phyloP scores from a whole-genome alignment of 64 coral and sea anemone species.

The Cladopsammia gracilis region DNA sequence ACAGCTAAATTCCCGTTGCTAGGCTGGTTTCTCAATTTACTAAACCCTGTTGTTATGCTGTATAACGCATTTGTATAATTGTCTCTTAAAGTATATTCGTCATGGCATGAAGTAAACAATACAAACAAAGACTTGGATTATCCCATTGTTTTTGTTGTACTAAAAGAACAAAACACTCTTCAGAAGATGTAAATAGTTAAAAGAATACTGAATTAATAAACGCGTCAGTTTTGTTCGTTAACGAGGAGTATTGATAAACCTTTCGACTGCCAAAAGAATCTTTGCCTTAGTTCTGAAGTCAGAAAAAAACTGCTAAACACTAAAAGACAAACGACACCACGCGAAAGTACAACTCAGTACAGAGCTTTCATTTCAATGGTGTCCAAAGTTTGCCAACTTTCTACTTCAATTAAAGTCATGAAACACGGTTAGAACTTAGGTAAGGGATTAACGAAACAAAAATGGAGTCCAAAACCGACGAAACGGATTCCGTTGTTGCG shows the following conservation, averaged over 20 bases:
- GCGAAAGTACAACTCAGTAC: too few species aligned
- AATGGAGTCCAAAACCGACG: too few species aligned
- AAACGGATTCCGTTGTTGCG: too few species aligned
- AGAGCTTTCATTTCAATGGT: too few species aligned
- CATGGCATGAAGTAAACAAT: neutral
- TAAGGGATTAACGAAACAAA: too few species aligned
- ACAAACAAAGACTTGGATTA: constrained; percentile 24
- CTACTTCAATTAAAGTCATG: too few species aligned
- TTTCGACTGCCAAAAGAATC: too few species aligned
- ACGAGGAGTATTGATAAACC: neutral
- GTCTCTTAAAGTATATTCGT: neutral
- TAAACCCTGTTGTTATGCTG: neutral
- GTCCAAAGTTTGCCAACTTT: too few species aligned
- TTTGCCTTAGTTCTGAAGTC: neutral
- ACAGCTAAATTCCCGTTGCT: constrained; percentile 16
- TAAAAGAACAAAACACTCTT: neutral
- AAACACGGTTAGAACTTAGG: too few species aligned
- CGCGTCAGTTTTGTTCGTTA: neutral
- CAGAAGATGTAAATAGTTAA: constrained; percentile 6
- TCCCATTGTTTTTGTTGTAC: constrained; percentile 14
- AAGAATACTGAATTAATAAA: neutral
- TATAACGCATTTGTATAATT: neutral
- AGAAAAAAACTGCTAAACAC: too few species aligned
- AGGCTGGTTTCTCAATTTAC: neutral
- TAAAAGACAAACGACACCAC: too few species aligned